phyloP scores from a whole-genome alignment of 2,113 vertebrate species.

The Vidua chalybeata region DNA sequence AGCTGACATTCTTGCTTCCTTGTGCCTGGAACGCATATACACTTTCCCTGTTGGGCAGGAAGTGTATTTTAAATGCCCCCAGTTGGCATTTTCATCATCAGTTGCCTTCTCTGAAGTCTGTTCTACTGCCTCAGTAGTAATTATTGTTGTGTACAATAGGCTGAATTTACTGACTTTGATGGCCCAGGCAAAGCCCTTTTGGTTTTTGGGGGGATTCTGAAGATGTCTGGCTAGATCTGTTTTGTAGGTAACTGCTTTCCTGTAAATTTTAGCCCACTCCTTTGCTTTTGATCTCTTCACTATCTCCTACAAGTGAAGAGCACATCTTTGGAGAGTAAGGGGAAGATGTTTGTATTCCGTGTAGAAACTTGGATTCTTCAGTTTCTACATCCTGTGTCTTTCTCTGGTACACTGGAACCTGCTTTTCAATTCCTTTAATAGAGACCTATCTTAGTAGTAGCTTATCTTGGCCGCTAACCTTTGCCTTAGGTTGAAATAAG shows the following conservation, averaged over 20 bases:
- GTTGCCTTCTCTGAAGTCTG: not conserved
- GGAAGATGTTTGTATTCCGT: not conserved
- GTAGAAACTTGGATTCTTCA: not conserved
- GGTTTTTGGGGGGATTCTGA: not conserved
- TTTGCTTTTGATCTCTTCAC: not conserved
- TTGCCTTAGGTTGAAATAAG: not conserved
- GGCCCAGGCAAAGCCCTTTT: not conserved
- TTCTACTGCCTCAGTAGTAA: not conserved
- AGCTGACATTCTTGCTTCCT: not conserved
- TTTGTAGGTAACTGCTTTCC: not conserved
- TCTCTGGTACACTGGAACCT: not conserved
- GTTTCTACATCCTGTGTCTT: not conserved
- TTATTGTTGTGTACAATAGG: not conserved
- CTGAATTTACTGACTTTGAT: not conserved
- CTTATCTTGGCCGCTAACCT: not conserved
- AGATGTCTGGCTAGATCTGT: not conserved
- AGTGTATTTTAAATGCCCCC: not conserved
- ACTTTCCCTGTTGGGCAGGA: not conserved
- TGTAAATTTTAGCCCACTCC: not conserved
- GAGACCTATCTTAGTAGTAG: not conserved
- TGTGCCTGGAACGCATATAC: fast-evolving
- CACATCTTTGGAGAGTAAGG: not conserved
- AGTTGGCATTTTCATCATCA: not conserved
- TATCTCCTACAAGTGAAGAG: not conserved
- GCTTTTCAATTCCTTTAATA: not conserved